Evolutionary conservation across 2,113 vertebrate species (phyloP), one percentile per base, ranked within the genome.

Genomic region (Nannobrachium achirus): DNA sequence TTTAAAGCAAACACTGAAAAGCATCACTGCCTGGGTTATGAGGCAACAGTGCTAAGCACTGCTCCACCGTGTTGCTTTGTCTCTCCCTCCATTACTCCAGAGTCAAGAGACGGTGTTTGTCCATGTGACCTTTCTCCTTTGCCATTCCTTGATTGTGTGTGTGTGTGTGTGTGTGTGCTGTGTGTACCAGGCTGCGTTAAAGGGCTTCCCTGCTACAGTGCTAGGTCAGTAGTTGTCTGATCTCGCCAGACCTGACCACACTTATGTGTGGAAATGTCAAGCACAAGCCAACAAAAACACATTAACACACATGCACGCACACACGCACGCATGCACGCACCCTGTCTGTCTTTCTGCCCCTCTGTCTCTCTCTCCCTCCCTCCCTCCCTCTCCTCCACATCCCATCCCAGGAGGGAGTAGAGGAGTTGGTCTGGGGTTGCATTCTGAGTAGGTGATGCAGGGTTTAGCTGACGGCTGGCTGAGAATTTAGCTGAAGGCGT

Each of bases 41-140:
- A 33, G 25, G 25, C 3, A 33, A 33, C 25, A 4, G 25, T 33
- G n/a, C 25, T 33, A 33, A 33, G 25, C 25, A 33, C 25, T 33
- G 25, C 25, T 33, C 25, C 16, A 52, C 8, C 39, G n/a, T n/a
- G n/a, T n/a, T n/a, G n/a, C n/a, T 42, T 44, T 53, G 16, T 76
- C 73, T 62, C 59, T 44, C 71, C 46, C 14, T 66, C 63, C 1
- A 6, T 42, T n/a, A 75, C 67, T 69, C 38, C 7, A 75, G 82
- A 80, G 70, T 48, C 63, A 33, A 48, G 72, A 75, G 66, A 63
- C 75, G 78, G 80, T 67, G 51, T 62, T 16, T 56, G 76, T 85
- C 70, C 73, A 7, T 38, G 68, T 79, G 82, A 92, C 89, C 91
- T 89, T 87, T 84, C 33, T n/a, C 52, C 39, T 42, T 19, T 56